A percentile compares a stretch with the other conserved stretches of the same genome.
Evolutionary conservation across 2,797 vertebrate species (phyloP).

Genomic region (Rousettus madagascariensis): DNA sequence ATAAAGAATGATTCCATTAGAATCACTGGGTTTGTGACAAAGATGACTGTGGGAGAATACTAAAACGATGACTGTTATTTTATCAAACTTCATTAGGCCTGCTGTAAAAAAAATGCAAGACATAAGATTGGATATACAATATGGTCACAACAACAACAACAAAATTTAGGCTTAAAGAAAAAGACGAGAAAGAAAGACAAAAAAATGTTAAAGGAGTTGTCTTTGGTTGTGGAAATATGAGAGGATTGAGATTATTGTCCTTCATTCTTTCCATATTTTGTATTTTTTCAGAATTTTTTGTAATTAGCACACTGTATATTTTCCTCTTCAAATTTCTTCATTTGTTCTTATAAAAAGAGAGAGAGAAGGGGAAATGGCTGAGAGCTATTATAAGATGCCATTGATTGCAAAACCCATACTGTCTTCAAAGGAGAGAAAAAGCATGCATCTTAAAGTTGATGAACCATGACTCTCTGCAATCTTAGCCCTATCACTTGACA

Average conservation of each 20-base stretch:
- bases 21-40: neutral
- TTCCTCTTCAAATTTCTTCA: neutral
- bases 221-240: neutral
- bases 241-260: neutral
- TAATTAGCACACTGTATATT: neutral
- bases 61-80: neutral
- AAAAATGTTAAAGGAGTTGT: neutral
- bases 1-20: neutral
- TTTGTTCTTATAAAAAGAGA: neutral
- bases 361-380: neutral
- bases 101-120: neutral
- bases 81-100: neutral
- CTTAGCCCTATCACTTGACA: neutral
- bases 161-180: neutral
- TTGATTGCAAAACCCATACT: neutral
- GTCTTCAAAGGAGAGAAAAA: constrained; percentile 37
- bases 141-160: neutral
- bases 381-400: neutral
- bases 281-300: neutral
- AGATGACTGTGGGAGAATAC: neutral
- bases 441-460: neutral
- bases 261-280: neutral
- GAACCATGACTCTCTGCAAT: neutral
- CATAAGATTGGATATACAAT: neutral
- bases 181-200: neutral